Evolutionary conservation across 2,113 vertebrate genomes (phyloP).

Genomic region (Chrysemys picta): DNA sequence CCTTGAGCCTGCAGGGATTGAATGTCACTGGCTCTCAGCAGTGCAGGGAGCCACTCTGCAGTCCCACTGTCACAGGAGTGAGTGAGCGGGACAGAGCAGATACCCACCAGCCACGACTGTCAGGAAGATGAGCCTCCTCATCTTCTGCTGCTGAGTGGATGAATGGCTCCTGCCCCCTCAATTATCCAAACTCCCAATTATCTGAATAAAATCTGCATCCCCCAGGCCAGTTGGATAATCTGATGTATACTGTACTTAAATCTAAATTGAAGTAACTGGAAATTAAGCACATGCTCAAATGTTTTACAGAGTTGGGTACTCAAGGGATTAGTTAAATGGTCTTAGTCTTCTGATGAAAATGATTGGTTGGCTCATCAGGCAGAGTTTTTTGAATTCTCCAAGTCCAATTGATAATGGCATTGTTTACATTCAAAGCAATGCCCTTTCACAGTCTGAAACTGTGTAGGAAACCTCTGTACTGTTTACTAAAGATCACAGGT

Average conservation of each 20-base stretch:
- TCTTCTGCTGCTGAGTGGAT: background rate
- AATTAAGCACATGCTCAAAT: background rate
- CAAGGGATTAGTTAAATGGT: background rate
- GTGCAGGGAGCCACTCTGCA: background rate
- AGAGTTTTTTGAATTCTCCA: background rate
- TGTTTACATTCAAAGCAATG: background rate
- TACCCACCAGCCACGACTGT: background rate
- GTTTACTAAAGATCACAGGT: background rate
- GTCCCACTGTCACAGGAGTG: background rate
- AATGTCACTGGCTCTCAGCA: background rate
- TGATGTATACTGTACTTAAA: background rate
- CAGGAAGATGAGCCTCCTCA: background rate
- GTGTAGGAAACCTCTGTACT: background rate
- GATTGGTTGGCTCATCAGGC: fast-evolving
- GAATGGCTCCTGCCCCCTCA: background rate
- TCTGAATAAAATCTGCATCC: background rate
- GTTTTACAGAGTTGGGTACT: background rate
- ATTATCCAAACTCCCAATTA: background rate
- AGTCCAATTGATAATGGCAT: background rate
- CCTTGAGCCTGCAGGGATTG: background rate
- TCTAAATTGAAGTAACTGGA: background rate
- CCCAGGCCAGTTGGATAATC: background rate
- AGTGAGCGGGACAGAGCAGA: background rate
- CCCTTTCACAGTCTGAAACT: background rate
- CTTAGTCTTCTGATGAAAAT: background rate